phyloP scores from a whole-genome alignment of 2,888 invertebrate genomes.

The Pegoplata infirma region DNA sequence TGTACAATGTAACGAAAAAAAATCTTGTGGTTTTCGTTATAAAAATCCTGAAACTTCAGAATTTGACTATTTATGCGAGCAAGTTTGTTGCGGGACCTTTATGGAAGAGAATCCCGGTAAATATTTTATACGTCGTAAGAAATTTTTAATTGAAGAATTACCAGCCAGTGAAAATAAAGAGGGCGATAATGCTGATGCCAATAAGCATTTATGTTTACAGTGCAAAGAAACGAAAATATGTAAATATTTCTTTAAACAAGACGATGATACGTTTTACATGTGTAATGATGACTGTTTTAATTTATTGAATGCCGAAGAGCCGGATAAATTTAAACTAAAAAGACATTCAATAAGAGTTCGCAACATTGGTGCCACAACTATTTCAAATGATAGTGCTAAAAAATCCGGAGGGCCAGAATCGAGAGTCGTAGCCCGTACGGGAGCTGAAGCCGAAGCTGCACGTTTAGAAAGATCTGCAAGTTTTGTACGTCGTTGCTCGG shows the following conservation, averaged over 20 bases:
- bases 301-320: slow-evolving; percentile 77
- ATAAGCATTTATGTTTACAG: slow-evolving; percentile 77
- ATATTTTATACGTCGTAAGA: slow-evolving; percentile 80
- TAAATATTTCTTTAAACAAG: slow-evolving; percentile 79
- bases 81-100: slow-evolving; percentile 79
- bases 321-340: slow-evolving; percentile 77
- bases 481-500: slow-evolving; percentile 80
- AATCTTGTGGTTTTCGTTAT: slow-evolving; percentile 74
- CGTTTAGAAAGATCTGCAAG: slow-evolving; percentile 81
- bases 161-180: slow-evolving; percentile 58
- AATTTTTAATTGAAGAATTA: slow-evolving; percentile 79
- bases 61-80: slow-evolving; percentile 80
- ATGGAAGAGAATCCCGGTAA: slow-evolving; percentile 80
- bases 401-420: slow-evolving; percentile 67
- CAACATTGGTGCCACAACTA: slow-evolving; percentile 74
- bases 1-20: slow-evolving; percentile 70
- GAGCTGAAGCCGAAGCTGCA: slow-evolving; percentile 81
- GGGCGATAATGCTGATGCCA: slow-evolving; percentile 64
- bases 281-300: slow-evolving; percentile 82
- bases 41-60: slow-evolving; percentile 78
- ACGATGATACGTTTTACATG: slow-evolving; percentile 79
- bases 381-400: slow-evolving; percentile 64
- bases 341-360: slow-evolving; percentile 77
- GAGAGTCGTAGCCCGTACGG: slow-evolving; percentile 81
- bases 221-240: slow-evolving; percentile 79